Evolutionary conservation across 2,888 invertebrate genomes (phyloP).

Genomic region (Melikaiella ostensackeni): DNA sequence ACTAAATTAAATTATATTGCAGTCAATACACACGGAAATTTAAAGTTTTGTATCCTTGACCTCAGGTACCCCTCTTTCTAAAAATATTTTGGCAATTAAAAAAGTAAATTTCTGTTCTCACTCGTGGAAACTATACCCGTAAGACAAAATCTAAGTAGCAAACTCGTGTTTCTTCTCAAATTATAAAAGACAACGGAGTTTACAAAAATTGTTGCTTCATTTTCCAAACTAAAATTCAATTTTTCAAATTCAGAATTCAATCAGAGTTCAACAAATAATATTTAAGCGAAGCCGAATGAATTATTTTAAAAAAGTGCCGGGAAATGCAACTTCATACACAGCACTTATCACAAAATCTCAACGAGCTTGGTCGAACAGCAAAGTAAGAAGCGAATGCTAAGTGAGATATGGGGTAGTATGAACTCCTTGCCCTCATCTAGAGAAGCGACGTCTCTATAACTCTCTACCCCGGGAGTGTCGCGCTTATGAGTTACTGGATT

Average conservation of each 20-base stretch:
- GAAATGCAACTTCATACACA: not conserved
- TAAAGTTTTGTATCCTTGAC: too few relatives aligned
- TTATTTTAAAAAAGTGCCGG: not conserved
- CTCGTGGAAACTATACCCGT: too few relatives aligned
- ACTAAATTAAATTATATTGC: too few relatives aligned
- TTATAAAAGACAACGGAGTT: too few relatives aligned
- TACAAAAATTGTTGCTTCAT: too few relatives aligned
- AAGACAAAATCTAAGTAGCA: too few relatives aligned
- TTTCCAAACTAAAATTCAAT: too few relatives aligned
- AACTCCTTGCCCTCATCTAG: conserved; percentile 50
- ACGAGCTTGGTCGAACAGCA: not conserved
- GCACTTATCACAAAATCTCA: not conserved
- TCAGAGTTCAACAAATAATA: not conserved
- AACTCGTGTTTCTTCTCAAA: too few relatives aligned
- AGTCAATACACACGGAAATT: too few relatives aligned
- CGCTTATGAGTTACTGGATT: conserved; percentile 67
- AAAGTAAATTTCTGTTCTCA: too few relatives aligned
- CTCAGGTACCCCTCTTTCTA: too few relatives aligned
- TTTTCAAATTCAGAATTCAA: not conserved
- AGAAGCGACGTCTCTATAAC: conserved; percentile 55
- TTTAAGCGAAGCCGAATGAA: not conserved
- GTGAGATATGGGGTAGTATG: conserved; percentile 53
- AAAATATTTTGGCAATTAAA: too few relatives aligned
- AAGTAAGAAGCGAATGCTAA: conserved; percentile 44
- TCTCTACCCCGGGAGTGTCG: conserved; percentile 56